phyloP scores from a whole-genome alignment of 2,113 vertebrate species.

The Murina feae region DNA sequence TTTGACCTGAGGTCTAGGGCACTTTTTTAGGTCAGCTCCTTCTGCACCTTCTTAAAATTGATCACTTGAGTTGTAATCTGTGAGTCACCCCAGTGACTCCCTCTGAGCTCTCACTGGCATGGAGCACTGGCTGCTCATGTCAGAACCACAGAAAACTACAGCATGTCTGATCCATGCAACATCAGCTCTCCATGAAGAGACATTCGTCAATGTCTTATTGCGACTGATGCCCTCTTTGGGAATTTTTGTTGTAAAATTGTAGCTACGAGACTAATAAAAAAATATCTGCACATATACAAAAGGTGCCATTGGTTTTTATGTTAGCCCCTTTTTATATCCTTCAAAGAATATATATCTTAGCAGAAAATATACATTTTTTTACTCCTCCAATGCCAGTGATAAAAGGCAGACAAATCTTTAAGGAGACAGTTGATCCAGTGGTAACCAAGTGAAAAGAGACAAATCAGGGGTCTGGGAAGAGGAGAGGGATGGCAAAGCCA shows the following conservation, averaged over 20 bases:
- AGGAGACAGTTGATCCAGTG: constrained; percentile 72
- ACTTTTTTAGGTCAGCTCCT: not conserved
- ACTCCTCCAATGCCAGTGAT: constrained; percentile 59
- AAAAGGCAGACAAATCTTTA: constrained; percentile 75
- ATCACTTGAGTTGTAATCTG: constrained; percentile 73
- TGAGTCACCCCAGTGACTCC: constrained; percentile 78
- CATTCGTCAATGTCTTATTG: constrained; percentile 83
- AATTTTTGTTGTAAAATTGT: constrained; percentile 75
- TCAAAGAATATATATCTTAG: constrained; percentile 4
- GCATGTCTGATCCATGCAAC: constrained; percentile 82
- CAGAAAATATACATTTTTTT: constrained; percentile 55
- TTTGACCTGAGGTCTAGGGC: not conserved
- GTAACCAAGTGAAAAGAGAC: constrained; percentile 60
- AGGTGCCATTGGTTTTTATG: constrained; percentile 16
- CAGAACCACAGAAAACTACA: constrained; percentile 78
- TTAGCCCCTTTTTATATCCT: constrained; percentile 24
- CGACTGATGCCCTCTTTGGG: constrained; percentile 74
- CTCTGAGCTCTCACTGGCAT: constrained; percentile 78
- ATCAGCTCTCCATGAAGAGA: constrained; percentile 78
- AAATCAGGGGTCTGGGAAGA: not conserved
- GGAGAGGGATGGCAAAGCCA: not conserved
- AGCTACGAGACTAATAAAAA: constrained; percentile 77
- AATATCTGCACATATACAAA: constrained; percentile 33
- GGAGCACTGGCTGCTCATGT: constrained; percentile 76
- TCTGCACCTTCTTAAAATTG: constrained; percentile 8